Conservation (phyloP, 2,888 invertebrate genomes). For the Trachelus stipa region DNA sequence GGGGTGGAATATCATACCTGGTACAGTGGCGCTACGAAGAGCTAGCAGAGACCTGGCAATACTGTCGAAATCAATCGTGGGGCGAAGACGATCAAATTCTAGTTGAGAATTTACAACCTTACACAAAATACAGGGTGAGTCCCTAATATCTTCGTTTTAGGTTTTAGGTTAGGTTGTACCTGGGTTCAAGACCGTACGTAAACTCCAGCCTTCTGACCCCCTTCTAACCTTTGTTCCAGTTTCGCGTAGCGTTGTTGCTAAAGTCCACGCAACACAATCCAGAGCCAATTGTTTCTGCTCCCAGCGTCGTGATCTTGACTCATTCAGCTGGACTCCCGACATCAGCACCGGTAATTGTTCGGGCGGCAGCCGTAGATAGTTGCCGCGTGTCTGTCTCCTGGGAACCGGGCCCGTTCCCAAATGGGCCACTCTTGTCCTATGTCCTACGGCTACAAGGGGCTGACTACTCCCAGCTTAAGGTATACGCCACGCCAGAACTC, state of each 20-base stretch:
- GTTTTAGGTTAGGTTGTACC: background rate
- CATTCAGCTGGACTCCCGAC: slow-evolving; percentile 79
- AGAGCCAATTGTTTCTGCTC: slow-evolving; percentile 78
- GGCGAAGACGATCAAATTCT: slow-evolving; percentile 75
- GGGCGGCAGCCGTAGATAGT: slow-evolving; percentile 83
- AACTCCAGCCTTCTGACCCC: too few species aligned
- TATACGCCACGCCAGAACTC: slow-evolving; percentile 65
- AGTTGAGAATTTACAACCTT: slow-evolving; percentile 85
- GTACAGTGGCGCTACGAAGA: slow-evolving; percentile 84
- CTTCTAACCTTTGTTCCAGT: slow-evolving; percentile 70
- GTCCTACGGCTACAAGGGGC: slow-evolving; percentile 76
- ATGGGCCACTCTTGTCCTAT: slow-evolving; percentile 90
- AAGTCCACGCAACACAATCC: slow-evolving; percentile 73
- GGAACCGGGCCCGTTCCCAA: slow-evolving; percentile 88
- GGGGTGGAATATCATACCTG: slow-evolving; percentile 71
- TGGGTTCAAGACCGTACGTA: too few species aligned
- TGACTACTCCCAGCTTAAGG: slow-evolving; percentile 76
- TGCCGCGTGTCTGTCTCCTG: slow-evolving; percentile 88
- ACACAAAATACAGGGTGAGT: slow-evolving; percentile 88
- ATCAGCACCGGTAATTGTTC: slow-evolving; percentile 80
- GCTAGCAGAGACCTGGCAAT: slow-evolving; percentile 82
- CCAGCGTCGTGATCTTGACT: slow-evolving; percentile 83
- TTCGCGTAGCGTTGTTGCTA: slow-evolving; percentile 85
- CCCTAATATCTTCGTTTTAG: slow-evolving; percentile 8
- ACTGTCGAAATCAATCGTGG: slow-evolving; percentile 81